phyloP scores from a whole-genome alignment of 2,797 vertebrate species.

The Scleropages formosus region DNA sequence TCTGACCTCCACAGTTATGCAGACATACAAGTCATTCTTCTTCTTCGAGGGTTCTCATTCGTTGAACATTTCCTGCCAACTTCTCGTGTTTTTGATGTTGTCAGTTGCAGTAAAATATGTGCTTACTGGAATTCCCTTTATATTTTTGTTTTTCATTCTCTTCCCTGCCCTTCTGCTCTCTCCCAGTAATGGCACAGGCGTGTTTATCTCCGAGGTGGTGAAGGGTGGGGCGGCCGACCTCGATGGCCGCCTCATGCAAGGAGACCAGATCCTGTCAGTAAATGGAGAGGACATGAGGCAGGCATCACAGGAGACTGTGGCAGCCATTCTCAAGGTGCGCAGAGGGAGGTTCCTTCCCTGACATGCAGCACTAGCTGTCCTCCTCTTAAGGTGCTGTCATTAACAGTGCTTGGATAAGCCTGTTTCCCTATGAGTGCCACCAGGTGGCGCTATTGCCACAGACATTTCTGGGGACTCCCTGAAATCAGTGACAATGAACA shows the following conservation, averaged over 20 bases:
- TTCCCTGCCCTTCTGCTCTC: background rate
- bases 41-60: background rate
- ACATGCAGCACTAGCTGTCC: background rate
- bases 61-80: background rate
- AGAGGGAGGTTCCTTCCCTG: background rate
- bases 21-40: background rate
- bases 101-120: background rate
- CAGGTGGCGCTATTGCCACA: constrained; percentile 34
- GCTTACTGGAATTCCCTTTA: too few relatives aligned
- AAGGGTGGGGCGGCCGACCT: constrained; percentile 89
- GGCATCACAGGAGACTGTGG: constrained; percentile 87
- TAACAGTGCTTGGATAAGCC: constrained; percentile 15
- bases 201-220: constrained; percentile 94
- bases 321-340: constrained; percentile 86
- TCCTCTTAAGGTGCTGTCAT: constrained; percentile 29
- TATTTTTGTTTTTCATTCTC: background rate
- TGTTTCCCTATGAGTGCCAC: constrained; percentile 29
- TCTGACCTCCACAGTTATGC: too few relatives aligned
- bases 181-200: constrained; percentile 84
- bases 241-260: constrained; percentile 89
- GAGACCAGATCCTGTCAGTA: constrained; percentile 91
- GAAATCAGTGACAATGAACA: constrained; percentile 6
- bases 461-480: background rate
- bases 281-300: constrained; percentile 83
- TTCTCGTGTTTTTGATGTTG: background rate